A percentile compares a stretch with the other conserved stretches of the same genome.
Conservation (phyloP, 2,888 invertebrate species). For the Philhelius pedissequus region DNA sequence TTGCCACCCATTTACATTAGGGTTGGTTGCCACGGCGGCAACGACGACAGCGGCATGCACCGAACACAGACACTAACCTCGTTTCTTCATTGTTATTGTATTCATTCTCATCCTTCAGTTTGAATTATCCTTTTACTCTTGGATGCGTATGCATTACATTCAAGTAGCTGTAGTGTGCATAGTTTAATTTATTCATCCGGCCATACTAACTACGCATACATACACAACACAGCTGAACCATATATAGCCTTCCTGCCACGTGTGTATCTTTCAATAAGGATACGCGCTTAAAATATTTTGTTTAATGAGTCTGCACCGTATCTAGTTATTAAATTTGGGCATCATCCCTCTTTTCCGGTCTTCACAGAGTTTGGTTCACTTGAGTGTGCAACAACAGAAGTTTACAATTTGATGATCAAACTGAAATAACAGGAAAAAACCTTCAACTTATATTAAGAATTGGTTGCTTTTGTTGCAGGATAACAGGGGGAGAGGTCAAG, state of each 20-base stretch:
- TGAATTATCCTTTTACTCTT: conserved; percentile 42
- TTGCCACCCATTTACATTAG: not conserved
- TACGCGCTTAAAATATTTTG: conserved; percentile 49
- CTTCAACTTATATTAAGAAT: not conserved
- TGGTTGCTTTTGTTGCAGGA: not conserved
- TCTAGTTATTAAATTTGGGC: conserved; percentile 51
- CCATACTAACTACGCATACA: too few relatives aligned
- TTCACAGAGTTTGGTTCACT: not conserved
- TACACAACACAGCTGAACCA: too few relatives aligned
- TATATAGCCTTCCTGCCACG: conserved; percentile 13
- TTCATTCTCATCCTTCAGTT: conserved; percentile 51
- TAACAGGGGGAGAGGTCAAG: conserved; percentile 8
- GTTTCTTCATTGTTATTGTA: conserved; percentile 32
- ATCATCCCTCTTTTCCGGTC: not conserved
- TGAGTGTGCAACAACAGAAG: conserved; percentile 56
- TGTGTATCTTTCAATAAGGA: conserved; percentile 26
- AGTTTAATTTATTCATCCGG: conserved; percentile 51
- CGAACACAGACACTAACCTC: not conserved
- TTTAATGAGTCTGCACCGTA: conserved; percentile 49
- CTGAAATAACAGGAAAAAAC: not conserved
- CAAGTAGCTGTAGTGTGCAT: conserved; percentile 6
- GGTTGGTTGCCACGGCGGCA: not conserved
- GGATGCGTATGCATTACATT: conserved; percentile 47
- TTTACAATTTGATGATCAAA: conserved; percentile 62
- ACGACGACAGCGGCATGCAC: not conserved